Conservation (phyloP, 2,113 vertebrate species). For the Lycocorax pyrrhopterus region DNA sequence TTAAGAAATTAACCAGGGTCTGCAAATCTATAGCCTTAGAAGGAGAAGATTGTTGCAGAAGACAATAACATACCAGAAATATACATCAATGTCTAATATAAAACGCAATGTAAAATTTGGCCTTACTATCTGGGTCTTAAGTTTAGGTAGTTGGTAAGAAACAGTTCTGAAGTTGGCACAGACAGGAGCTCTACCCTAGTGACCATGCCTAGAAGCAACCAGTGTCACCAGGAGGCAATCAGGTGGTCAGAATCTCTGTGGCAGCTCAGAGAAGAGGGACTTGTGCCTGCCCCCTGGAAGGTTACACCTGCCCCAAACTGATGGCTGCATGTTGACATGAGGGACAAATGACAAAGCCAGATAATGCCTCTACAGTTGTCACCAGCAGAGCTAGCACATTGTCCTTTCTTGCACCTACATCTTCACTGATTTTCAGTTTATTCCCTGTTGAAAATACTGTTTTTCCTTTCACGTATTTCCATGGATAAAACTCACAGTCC, state of each 20-base stretch:
- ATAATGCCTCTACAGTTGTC: neutral
- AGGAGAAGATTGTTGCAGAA: neutral
- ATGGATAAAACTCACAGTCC: neutral
- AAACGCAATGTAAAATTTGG: neutral
- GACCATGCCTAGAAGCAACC: neutral
- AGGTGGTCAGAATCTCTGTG: neutral
- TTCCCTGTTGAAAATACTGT: neutral
- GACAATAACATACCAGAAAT: neutral
- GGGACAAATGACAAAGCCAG: neutral
- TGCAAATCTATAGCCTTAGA: neutral
- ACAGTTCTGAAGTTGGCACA: neutral
- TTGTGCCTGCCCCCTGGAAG: neutral
- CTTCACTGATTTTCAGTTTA: neutral
- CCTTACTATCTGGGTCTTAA: neutral
- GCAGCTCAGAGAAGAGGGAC: neutral
- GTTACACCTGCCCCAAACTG: neutral
- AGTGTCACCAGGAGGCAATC: neutral
- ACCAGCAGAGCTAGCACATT: neutral
- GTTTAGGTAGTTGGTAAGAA: neutral
- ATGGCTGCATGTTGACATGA: neutral
- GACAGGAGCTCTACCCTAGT: neutral
- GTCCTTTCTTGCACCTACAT: neutral
- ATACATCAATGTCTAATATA: neutral
- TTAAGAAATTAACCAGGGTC: neutral
- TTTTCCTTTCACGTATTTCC: neutral